Evolutionary conservation across 2,888 invertebrate genomes (phyloP).

Genomic region (Lithophane socia): DNA sequence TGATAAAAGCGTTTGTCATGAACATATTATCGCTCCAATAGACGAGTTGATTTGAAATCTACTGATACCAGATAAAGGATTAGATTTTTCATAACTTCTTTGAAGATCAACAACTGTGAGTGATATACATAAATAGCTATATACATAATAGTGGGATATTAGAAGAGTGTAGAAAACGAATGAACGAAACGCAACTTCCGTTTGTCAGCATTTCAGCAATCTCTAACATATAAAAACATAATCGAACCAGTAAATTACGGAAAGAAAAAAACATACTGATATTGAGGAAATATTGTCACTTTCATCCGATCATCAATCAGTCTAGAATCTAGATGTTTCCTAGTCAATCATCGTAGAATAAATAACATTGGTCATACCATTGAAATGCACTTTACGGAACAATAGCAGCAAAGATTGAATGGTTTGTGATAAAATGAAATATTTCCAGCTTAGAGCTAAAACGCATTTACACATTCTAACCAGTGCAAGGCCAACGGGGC

Average conservation of each 20-base stretch:
- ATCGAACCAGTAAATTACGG: constrained; percentile 63
- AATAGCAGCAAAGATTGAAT: constrained; percentile 47
- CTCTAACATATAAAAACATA: constrained; percentile 45
- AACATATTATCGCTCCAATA: constrained; percentile 31
- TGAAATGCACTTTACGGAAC: constrained; percentile 58
- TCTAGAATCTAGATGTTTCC: constrained; percentile 61
- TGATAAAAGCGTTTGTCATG: constrained; percentile 13
- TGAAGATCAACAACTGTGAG: too few species aligned
- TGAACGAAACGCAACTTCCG: constrained; percentile 22
- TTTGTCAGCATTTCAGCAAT: constrained; percentile 23
- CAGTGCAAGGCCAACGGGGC: constrained; percentile 68
- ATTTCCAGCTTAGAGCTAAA: constrained; percentile 45
- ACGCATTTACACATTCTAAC: constrained; percentile 56
- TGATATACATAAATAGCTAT: neutral
- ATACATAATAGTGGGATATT: neutral
- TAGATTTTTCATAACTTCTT: constrained; percentile 10
- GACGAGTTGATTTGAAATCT: constrained; percentile 34
- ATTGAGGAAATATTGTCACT: constrained; percentile 65
- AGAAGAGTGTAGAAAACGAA: constrained; percentile 14
- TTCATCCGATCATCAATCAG: constrained; percentile 57
- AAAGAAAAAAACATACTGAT: constrained; percentile 57
- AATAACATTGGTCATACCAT: constrained; percentile 47
- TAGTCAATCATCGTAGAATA: constrained; percentile 54
- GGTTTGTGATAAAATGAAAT: constrained; percentile 49
- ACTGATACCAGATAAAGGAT: constrained; percentile 13